Conservation (phyloP, 1,140 invertebrate genomes). For the Bombyx mandarina region DNA sequence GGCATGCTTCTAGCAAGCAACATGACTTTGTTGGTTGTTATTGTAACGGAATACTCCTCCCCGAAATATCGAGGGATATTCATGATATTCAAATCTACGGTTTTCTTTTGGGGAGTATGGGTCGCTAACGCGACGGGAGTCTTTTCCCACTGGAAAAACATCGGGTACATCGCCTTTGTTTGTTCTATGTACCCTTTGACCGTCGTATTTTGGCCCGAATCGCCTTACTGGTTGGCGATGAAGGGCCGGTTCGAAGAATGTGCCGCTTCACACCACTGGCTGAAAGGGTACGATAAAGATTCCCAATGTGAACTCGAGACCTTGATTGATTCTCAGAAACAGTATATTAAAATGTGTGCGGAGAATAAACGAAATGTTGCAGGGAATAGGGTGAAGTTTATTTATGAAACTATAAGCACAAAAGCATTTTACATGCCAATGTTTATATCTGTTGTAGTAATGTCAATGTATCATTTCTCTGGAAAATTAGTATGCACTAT, state of each 20-base stretch:
- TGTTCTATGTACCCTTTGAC: constrained; percentile 12
- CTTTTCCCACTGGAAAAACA: constrained; percentile 17
- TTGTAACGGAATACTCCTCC: constrained; percentile 27
- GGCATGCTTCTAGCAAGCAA: constrained; percentile 13
- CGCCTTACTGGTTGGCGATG: constrained; percentile 20
- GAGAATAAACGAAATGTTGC: constrained; percentile 5
- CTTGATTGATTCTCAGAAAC: constrained; percentile 15
- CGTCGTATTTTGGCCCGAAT: constrained; percentile 14
- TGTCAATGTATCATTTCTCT: constrained; percentile 23
- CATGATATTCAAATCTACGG: constrained; percentile 24
- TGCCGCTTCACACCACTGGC: constrained; percentile 14
- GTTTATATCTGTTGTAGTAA: constrained; percentile 9
- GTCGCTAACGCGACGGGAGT: constrained; percentile 17
- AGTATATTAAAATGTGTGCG: background rate
- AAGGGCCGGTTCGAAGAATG: constrained; percentile 18
- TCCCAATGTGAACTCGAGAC: constrained; percentile 17
- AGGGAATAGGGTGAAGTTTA: constrained; percentile 5
- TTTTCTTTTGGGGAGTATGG: constrained; percentile 26
- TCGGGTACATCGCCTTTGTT: constrained; percentile 15
- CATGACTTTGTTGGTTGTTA: constrained; percentile 15
- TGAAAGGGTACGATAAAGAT: constrained; percentile 16
- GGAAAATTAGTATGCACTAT: constrained; percentile 29
- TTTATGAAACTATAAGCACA: constrained; percentile 9
- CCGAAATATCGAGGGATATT: constrained; percentile 28
- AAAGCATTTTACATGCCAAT: constrained; percentile 16